Percentiles rank a stretch among this genome's conserved stretches.
Evolutionary conservation across 2,797 vertebrate species (phyloP).

Genomic region (Pelobates cultripes): DNA sequence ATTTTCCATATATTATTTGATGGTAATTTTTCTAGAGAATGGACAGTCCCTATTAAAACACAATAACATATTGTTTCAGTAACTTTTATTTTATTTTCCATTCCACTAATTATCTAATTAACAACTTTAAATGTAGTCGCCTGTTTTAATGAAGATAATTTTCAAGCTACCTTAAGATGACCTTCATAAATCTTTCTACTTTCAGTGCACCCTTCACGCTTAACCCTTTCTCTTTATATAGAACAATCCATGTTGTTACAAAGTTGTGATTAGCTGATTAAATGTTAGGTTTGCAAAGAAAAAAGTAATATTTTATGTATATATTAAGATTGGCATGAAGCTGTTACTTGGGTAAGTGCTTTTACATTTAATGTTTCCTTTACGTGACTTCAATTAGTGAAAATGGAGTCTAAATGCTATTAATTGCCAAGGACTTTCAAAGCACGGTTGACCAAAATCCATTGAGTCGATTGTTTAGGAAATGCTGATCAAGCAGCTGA

Average conservation of each 20-base stretch:
- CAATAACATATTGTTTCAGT: neutral
- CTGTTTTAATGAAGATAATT: no score
- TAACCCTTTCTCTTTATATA: no score
- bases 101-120: neutral
- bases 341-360: conserved; percentile 28
- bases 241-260: neutral
- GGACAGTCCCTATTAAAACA: neutral
- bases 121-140: neutral
- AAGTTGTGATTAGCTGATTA: no score
- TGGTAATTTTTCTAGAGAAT: no score
- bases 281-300: neutral
- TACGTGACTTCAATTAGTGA: conserved; percentile 21
- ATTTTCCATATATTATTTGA: no score
- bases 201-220: neutral
- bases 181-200: no score
- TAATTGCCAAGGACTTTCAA: conserved; percentile 23
- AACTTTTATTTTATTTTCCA: neutral
- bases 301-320: neutral
- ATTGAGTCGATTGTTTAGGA: conserved; percentile 19
- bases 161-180: no score
- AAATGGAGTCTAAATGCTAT: conserved; percentile 15
- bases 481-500: conserved; percentile 18
- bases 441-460: conserved; percentile 19
- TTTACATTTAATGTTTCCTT: conserved; percentile 15
- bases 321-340: neutral